Evolutionary conservation across 2,797 vertebrate genomes (phyloP).

Genomic region (Acanthornis magna): DNA sequence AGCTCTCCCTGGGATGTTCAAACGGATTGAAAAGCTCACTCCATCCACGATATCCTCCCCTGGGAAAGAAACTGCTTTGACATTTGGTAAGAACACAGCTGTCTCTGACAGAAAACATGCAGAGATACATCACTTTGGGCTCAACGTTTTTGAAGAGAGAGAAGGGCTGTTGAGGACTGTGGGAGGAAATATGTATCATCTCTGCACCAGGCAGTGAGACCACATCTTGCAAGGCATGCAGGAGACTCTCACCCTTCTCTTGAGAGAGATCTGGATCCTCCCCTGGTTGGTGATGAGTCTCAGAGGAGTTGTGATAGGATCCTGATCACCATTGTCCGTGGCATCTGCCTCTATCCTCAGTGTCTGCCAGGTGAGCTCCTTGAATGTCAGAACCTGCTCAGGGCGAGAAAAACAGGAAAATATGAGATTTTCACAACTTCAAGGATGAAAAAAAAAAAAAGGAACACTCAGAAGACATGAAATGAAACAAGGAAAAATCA

Average conservation of each 20-base stretch:
- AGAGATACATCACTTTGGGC: neutral
- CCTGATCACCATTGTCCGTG: constrained; percentile 90
- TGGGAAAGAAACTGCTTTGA: constrained; percentile 18
- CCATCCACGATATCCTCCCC: neutral
- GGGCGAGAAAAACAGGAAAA: neutral
- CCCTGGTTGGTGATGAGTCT: constrained; percentile 99
- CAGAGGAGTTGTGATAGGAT: constrained; percentile 88
- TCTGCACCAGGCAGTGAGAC: neutral
- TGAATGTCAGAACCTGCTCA: constrained; percentile 93
- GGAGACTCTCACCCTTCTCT: constrained; percentile 86
- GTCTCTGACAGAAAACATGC: neutral
- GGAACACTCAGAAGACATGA: neutral
- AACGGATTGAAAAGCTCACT: neutral
- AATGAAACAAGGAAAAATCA: neutral
- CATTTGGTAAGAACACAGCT: neutral
- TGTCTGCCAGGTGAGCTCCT: constrained; percentile 98
- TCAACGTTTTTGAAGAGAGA: neutral
- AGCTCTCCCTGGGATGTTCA: neutral
- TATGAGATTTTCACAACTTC: neutral
- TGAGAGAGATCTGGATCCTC: constrained; percentile 92
- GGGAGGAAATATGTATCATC: neutral
- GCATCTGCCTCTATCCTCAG: constrained; percentile 96
- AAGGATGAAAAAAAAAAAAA: neutral
- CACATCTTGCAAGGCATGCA: neutral
- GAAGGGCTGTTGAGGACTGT: neutral